A percentile compares a stretch with the other conserved stretches of the same genome.
Evolutionary conservation across 2,888 invertebrate genomes (phyloP).

Genomic region (Athalia circularis): DNA sequence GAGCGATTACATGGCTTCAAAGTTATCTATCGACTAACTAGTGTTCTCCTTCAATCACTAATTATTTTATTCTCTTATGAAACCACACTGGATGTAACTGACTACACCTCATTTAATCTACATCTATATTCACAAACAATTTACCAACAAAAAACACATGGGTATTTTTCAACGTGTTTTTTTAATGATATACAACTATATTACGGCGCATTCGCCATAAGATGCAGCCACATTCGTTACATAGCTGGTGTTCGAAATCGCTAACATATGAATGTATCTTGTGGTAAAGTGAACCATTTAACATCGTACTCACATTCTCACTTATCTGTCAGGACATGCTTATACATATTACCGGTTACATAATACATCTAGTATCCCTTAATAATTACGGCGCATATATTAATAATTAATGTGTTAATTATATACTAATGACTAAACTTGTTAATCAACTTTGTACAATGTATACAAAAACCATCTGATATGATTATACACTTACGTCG

Average conservation of each 20-base stretch:
- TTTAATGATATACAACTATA: constrained; percentile 32
- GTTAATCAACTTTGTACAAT: constrained; percentile 69
- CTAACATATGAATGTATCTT: constrained; percentile 40
- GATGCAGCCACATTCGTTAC: constrained; percentile 18
- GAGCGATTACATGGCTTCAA: constrained; percentile 65
- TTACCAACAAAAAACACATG: constrained; percentile 39
- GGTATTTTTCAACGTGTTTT: constrained; percentile 21
- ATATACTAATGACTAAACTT: constrained; percentile 70
- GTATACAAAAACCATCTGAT: constrained; percentile 71
- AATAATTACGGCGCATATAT: constrained; percentile 52
- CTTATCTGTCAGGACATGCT: constrained; percentile 60
- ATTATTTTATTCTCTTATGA: constrained; percentile 51
- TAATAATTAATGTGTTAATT: constrained; percentile 63
- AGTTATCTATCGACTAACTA: constrained; percentile 59
- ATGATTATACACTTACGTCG: constrained; percentile 67
- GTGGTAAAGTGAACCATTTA: constrained; percentile 34
- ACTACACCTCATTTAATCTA: constrained; percentile 39
- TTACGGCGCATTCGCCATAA: constrained; percentile 31
- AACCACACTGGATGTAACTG: constrained; percentile 48
- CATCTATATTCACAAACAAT: constrained; percentile 39
- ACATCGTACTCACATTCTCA: constrained; percentile 60
- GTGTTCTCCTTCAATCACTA: constrained; percentile 50
- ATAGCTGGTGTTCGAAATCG: not conserved
- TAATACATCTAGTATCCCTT: constrained; percentile 56
- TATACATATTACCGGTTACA: constrained; percentile 50